A percentile compares a stretch with the other conserved stretches of the same genome.
Conservation (phyloP, 2,113 vertebrate genomes). For the Centropristis striata region DNA sequence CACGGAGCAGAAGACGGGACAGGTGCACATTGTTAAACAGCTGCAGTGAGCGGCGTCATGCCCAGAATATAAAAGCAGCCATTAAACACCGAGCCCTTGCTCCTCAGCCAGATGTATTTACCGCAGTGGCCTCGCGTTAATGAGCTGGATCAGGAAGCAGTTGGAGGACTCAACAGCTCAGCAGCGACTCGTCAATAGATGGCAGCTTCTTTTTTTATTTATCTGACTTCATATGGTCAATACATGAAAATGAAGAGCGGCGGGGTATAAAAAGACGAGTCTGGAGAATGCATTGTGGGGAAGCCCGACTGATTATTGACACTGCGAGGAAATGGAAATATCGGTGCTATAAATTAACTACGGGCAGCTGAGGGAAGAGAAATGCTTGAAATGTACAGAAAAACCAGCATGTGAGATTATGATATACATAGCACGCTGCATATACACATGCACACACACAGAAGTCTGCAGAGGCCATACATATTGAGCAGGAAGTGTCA, state of each 20-base stretch:
- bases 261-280: background rate
- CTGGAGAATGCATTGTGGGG: accelerated
- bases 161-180: constrained; percentile 23
- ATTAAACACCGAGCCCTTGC: constrained; percentile 48
- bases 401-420: background rate
- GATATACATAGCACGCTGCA: background rate
- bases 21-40: constrained; percentile 66
- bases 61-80: constrained; percentile 65
- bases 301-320: background rate
- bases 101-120: constrained; percentile 55
- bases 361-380: background rate
- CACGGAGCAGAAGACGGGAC: constrained; percentile 27
- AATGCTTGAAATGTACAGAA: background rate
- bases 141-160: constrained; percentile 47
- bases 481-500: constrained; percentile 22
- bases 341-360: background rate
- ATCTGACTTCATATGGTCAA: background rate
- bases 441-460: too few relatives aligned
- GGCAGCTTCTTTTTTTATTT: background rate
- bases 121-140: constrained; percentile 33
- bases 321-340: background rate
- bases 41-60: constrained; percentile 51
- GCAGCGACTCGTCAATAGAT: constrained; percentile 24
- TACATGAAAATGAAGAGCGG: constrained; percentile 7
- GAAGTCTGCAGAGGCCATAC: background rate